Percentiles rank a stretch among this genome's conserved stretches.
phyloP scores from a whole-genome alignment of 30 jellyfish, hydroid and myxozoan genomes.

The Morbakka virulenta region DNA sequence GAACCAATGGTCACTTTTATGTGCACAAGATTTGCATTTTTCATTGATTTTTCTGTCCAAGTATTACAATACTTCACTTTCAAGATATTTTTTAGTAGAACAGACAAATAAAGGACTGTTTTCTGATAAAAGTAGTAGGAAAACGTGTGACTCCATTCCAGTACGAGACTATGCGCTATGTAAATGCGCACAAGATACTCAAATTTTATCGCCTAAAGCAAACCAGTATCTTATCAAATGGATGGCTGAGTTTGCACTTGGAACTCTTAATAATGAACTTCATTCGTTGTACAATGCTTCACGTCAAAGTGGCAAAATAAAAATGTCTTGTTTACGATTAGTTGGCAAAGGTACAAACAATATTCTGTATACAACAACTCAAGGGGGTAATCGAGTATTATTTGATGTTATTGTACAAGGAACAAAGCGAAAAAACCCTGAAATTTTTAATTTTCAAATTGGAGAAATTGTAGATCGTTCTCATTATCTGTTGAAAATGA shows the following conservation, averaged over 20 bases:
- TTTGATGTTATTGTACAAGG: slow-evolving; percentile 50
- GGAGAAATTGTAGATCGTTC: neutral
- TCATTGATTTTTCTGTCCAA: slow-evolving; percentile 36
- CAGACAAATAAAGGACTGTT: slow-evolving; percentile 25
- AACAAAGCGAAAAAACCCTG: neutral
- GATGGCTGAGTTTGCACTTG: slow-evolving; percentile 84
- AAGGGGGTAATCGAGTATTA: slow-evolving; percentile 5
- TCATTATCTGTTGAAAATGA: neutral
- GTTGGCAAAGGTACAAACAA: slow-evolving; percentile 36
- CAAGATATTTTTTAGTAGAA: neutral
- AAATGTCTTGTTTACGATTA: slow-evolving; percentile 44
- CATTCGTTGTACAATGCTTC: neutral
- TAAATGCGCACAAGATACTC: slow-evolving; percentile 42
- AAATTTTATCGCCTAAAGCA: neutral
- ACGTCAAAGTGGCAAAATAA: neutral
- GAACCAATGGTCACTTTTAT: slow-evolving; percentile 57
- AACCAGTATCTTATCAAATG: slow-evolving; percentile 31
- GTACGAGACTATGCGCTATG: slow-evolving; percentile 66
- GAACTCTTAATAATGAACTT: slow-evolving; percentile 55
- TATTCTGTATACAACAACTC: slow-evolving; percentile 3
- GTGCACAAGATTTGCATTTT: slow-evolving; percentile 59
- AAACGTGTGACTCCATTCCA: slow-evolving; percentile 53
- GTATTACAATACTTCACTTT: neutral
- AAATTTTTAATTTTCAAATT: slow-evolving; percentile 68
- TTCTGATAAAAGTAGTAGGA: slow-evolving; percentile 26